Percentiles rank a stretch among this genome's conserved stretches.
Conservation (phyloP, 2,113 vertebrate genomes). For the Corythornis madagascariensis region DNA sequence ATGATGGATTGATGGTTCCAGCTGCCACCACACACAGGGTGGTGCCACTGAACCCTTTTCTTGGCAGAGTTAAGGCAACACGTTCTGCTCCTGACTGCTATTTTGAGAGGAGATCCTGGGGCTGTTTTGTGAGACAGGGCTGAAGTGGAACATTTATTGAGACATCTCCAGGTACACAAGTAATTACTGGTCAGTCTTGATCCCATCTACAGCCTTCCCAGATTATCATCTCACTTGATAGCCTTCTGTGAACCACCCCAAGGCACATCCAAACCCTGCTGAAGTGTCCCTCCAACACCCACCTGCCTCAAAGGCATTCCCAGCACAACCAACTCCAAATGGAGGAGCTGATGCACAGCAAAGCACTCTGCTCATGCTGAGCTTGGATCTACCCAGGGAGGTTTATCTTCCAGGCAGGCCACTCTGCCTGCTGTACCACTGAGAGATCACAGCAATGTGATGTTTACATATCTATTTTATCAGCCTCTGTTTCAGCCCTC, state of each 20-base stretch:
- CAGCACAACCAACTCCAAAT: not conserved
- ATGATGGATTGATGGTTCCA: not conserved
- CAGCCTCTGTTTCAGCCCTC: not conserved
- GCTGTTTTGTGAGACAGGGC: accelerated
- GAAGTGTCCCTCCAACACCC: not conserved
- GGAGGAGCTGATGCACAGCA: not conserved
- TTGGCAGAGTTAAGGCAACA: not conserved
- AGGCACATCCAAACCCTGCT: not conserved
- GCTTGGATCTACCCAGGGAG: not conserved
- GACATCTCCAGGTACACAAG: not conserved
- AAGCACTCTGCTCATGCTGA: not conserved
- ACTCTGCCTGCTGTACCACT: not conserved
- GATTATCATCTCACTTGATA: not conserved
- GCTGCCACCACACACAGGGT: not conserved
- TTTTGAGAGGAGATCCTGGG: not conserved
- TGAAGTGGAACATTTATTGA: not conserved
- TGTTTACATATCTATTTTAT: not conserved
- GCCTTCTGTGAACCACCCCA: not conserved
- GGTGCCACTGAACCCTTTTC: not conserved
- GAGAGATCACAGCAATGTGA: not conserved
- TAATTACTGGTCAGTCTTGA: not conserved
- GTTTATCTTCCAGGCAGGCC: not conserved
- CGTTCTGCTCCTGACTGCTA: not conserved
- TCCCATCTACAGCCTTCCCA: not conserved
- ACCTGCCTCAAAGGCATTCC: not conserved